Conservation (phyloP, 2,797 vertebrate genomes). For the Leucoraja ocellata region DNA sequence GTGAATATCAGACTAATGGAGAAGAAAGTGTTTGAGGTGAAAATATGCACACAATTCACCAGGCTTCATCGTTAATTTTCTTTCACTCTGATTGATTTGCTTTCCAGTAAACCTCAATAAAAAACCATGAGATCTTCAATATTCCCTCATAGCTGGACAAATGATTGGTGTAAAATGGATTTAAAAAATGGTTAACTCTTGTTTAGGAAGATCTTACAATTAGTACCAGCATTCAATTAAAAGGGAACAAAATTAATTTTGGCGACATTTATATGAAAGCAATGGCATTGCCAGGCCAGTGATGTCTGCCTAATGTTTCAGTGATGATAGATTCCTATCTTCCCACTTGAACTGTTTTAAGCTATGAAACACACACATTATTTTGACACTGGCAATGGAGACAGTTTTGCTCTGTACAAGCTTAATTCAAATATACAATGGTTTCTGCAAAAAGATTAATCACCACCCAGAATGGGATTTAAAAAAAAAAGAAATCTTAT, state of each 20-base stretch:
- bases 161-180: neutral
- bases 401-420: neutral
- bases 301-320: neutral
- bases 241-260: neutral
- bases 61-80: neutral
- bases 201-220: neutral
- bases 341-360: neutral
- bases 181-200: neutral
- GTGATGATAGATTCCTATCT: neutral
- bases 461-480: neutral
- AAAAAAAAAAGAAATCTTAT: neutral
- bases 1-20: neutral
- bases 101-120: neutral
- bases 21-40: neutral
- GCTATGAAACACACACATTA: neutral
- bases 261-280: neutral
- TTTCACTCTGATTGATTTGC: neutral
- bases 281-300: neutral
- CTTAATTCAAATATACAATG: slow-evolving; percentile 32
- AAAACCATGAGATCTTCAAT: neutral
- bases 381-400: slow-evolving; percentile 30
- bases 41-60: neutral
- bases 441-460: neutral
- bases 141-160: neutral
- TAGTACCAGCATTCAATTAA: neutral